Evolutionary conservation across 2,797 vertebrate genomes (phyloP).

Genomic region (Pampus argenteus): DNA sequence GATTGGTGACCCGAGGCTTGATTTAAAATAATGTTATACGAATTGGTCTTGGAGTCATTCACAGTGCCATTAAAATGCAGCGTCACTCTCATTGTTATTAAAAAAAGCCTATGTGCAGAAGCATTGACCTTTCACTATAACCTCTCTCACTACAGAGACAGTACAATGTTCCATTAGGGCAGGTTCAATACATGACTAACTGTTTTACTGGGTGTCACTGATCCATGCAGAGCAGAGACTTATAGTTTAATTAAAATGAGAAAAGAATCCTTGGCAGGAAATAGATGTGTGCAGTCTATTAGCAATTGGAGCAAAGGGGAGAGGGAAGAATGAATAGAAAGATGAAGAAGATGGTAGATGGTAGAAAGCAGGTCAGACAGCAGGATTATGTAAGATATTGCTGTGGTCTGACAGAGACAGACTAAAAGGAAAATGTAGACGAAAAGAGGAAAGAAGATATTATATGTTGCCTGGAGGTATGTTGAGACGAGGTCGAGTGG

Average conservation of each 20-base stretch:
- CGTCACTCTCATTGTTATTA: background rate
- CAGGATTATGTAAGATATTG: conserved; percentile 3
- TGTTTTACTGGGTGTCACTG: conserved; percentile 40
- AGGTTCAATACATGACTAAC: conserved; percentile 41
- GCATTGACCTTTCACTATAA: conserved; percentile 62
- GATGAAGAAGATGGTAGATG: background rate
- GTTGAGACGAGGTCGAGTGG: conserved; percentile 7
- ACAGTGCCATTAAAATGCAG: conserved; percentile 22
- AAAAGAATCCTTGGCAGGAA: background rate
- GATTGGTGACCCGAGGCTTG: conserved; percentile 16
- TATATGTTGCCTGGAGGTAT: conserved; percentile 24
- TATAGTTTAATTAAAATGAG: conserved; percentile 58
- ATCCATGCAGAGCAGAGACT: conserved; percentile 60
- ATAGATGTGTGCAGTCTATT: background rate
- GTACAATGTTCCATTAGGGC: conserved; percentile 9
- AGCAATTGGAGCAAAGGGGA: conserved; percentile 6
- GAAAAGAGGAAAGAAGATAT: background rate
- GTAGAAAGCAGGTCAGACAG: conserved; percentile 16
- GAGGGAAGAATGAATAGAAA: background rate
- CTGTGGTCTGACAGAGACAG: conserved; percentile 11
- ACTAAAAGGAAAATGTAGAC: conserved; percentile 1
- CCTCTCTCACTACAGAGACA: conserved; percentile 21
- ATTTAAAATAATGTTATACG: conserved; percentile 27
- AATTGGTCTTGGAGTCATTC: background rate
- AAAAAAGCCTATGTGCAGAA: conserved; percentile 22